Evolutionary conservation across 2,888 invertebrate genomes (phyloP), one percentile per base, ranked within the genome.

Genomic region (Villa cingulata): DNA sequence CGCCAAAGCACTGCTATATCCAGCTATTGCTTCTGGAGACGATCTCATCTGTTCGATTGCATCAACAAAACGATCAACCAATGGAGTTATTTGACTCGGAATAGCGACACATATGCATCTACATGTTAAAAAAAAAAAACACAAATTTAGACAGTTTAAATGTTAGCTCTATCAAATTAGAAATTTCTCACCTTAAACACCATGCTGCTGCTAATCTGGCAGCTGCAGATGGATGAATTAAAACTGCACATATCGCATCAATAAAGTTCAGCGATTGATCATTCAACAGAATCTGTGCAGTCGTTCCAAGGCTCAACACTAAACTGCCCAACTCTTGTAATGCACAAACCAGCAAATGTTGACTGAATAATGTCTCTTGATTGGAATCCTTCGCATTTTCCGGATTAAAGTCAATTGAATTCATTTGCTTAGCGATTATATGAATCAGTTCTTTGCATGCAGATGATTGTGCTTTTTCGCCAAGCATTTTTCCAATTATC

Each of bases 401-500:
- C 0, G 89, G 88, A 69, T 86, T 90, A 58, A 89, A 89, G 67
- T 90, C 90, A 54, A 92, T 90, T 6, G 86, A 85, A 70, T 89
- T 91, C 89, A 95, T 94, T 71, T 95, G 92, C 61, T 91, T 90
- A 38, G 87, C 80, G 47, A 97, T 83, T 46, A 95, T 83, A 55
- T 86, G 84, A 54, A 91, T 84, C 46, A 98, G 83, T 70, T 96
- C 94, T 62, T 92, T 90, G 62, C 91, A 89, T 0, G 96, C 96
- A 0, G 89, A 86, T 29, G 90, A 83, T 69, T 98, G 98, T 10
- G 96, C 94, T 59, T 95, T 95, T 71, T 98, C 98, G 0, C 95
- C 90, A 19, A 98, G 74, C 80, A 97, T 83, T 65, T 89, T 86
- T 0, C 97, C 95, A 36, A 97, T 75, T 1, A 92, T 83, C 52